Base-by-base conservation (phyloP, 2,113 vertebrate species). In the Holacanthus passer region DNA sequence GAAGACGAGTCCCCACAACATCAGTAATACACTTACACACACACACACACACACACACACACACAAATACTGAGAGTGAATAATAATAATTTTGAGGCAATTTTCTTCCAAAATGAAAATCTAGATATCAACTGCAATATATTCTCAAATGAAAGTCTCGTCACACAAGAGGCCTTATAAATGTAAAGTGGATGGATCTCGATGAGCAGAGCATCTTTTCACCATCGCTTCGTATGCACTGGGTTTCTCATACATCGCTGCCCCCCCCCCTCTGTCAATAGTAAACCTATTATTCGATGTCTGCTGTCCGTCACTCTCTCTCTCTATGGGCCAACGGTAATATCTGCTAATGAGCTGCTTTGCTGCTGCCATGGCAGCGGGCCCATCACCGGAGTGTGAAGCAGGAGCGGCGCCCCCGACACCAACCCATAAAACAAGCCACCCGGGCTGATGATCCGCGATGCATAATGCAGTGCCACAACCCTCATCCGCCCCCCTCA, bases 401-500 rank as follows among this genome's bases (percentile, higher is more conserved):
- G 79, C 76, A 87, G 88, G 82, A 89, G 87, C 77, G 86, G 73
- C 86, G 79, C 88, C 89, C 85, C 84, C 83, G 88, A 93, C 90
- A 91, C 90, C 63, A 76, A 32, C 77, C 78, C 75, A 62, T 74
- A 73, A 87, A 79, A 64, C 87, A 62, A 87, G 69, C 68, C 73
- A 74, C 82, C 63, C 83, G 19, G 64, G 81, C 82, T 69, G 89
- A 83, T 65, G 82, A 87, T 87, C 85, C 53, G 52, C 60, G 45
- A 92, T 92, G 91, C 88, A 93, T 93, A 86, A 93, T 93, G 91
- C 88, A 92, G 90, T 58, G 92, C 59, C 52, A 35, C 39, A 86
- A 64, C 87, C 84, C 76, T 72, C 89, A 79, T 77, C 20, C 56
- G 16, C 24, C 70, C 65, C 84, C 77, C 72, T 68, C 89, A 81